These are phyloP conservation scores for Megalops atlanticus DNA, from an alignment of 2,113 vertebrate genomes.

Conservation along the genomic window DNA sequence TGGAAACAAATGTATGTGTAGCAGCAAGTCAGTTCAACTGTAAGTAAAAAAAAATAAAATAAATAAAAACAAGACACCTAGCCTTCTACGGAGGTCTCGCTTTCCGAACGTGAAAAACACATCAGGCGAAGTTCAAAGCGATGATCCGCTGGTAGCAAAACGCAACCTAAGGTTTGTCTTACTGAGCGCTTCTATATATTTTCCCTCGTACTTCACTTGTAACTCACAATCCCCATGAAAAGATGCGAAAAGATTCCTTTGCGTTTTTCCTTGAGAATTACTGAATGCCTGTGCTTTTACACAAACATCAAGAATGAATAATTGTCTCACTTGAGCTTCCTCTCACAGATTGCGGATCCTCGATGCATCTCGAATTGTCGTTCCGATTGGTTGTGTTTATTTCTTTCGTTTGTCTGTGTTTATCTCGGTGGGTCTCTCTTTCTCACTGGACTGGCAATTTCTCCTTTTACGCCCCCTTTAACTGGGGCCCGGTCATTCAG, in stretches of 20 bases:
- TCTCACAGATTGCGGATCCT: slow-evolving; percentile 51
- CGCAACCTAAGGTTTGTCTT: slow-evolving; percentile 33
- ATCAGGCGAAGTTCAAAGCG: slow-evolving; percentile 60
- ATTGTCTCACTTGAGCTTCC: slow-evolving; percentile 67
- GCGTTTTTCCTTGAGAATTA: slow-evolving; percentile 50
- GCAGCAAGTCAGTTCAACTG: slow-evolving; percentile 23
- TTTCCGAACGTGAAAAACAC: slow-evolving; percentile 68
- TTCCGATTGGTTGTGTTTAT: slow-evolving; percentile 64
- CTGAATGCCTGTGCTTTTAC: slow-evolving; percentile 46
- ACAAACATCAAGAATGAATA: slow-evolving; percentile 55
- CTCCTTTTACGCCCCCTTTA: slow-evolving; percentile 84
- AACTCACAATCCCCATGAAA: slow-evolving; percentile 63
- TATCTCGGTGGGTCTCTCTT: slow-evolving; percentile 74
- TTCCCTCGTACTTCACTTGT: slow-evolving; percentile 58
- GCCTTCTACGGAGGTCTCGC: slow-evolving; percentile 54
- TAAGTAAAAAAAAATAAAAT: slow-evolving; percentile 32
- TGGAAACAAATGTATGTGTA: slow-evolving; percentile 42
- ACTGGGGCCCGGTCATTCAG: slow-evolving; percentile 76
- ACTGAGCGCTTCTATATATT: slow-evolving; percentile 39
- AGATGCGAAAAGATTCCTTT: slow-evolving; percentile 58
- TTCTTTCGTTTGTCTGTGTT: slow-evolving; percentile 68
- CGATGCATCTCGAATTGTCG: slow-evolving; percentile 67
- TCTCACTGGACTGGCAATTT: slow-evolving; percentile 79
- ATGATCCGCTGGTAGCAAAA: slow-evolving; percentile 58
- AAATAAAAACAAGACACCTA: slow-evolving; percentile 51